Evolutionary conservation across 2,797 vertebrate species (phyloP), one percentile per base, ranked within the genome.

Genomic region (Streptopelia turtur): DNA sequence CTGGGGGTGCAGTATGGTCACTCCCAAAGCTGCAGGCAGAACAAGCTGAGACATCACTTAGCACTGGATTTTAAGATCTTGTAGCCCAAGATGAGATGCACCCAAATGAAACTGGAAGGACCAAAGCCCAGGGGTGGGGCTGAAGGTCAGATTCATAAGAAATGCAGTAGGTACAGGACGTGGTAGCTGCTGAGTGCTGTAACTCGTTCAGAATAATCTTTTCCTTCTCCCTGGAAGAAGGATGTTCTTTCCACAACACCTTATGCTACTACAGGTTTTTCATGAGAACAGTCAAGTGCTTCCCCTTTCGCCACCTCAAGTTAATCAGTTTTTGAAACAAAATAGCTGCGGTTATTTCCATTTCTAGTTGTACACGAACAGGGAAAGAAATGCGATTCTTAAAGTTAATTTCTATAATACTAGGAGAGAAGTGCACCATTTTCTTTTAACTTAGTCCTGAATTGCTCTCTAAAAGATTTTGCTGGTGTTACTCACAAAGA

Each of bases 11-110:
- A 88, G 43, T 24, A 17, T 6, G 65, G 83, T 91, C 89, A 91
- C 92, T 96, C 93, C 84, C 94, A 95, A 91, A 91, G 79, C 35
- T 3, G 33, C 63, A 88, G 70, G 74, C 74, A 52, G 74, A 89
- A 50, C 35, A 72, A 90, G 81, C 30, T 74, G 49, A 82, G 60
- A 43, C 75, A 60, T 57, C 68, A 35, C 64, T 84, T 25, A 59
- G 64, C 0, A 0, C 18, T 33, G 25, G 53, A 11, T 93, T 95
- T 88, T 78, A 88, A 79, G 80, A 60, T 39, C 68, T 91, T 86
- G 49, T 21, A 86, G 59, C n/a, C 55, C 43, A 69, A 50, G 53
- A 81, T 47, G 69, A 85, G 76, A 76, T 82, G 78, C 30, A 39
- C 20, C 28, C 64, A 82, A 70, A 53, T 33, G 60, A 63, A 86